These are phyloP conservation scores for Platyrinchus mystaceus DNA, from an alignment of 2,797 vertebrate species.

Conservation along the genomic window DNA sequence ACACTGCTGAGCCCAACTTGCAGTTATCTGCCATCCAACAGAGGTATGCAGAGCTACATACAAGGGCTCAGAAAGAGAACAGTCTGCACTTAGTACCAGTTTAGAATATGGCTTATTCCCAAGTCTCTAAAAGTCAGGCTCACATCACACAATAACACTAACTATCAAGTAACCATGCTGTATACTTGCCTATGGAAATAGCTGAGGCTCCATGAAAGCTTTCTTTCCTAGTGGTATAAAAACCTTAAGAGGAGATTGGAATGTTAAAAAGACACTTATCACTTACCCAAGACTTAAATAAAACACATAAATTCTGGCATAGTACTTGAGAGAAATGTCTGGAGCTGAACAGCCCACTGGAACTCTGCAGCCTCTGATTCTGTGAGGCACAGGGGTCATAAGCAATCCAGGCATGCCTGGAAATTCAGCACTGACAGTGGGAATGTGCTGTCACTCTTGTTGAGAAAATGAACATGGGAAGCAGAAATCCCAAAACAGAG, in stretches of 20 bases:
- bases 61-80: not conserved
- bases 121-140: not conserved
- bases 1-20: not conserved
- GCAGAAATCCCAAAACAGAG: not conserved
- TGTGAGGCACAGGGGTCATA: not conserved
- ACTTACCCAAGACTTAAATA: not conserved
- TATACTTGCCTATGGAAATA: not conserved
- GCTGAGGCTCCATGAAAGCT: not conserved
- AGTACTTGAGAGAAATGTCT: not conserved
- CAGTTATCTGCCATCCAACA: not conserved
- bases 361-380: not conserved
- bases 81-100: not conserved
- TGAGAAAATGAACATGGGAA: not conserved
- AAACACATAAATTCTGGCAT: not conserved
- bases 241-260: not conserved
- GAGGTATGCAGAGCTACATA: not conserved
- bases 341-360: not conserved
- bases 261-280: not conserved
- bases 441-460: not conserved
- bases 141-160: not conserved
- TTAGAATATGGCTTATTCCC: constrained; percentile 2
- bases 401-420: not conserved
- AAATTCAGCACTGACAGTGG: not conserved
- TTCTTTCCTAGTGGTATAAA: not conserved
- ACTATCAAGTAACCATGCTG: not conserved